Evolutionary conservation across 2,888 invertebrate species (phyloP), one percentile per base, ranked within the genome.

Genomic region (Choreutis nemorana): DNA sequence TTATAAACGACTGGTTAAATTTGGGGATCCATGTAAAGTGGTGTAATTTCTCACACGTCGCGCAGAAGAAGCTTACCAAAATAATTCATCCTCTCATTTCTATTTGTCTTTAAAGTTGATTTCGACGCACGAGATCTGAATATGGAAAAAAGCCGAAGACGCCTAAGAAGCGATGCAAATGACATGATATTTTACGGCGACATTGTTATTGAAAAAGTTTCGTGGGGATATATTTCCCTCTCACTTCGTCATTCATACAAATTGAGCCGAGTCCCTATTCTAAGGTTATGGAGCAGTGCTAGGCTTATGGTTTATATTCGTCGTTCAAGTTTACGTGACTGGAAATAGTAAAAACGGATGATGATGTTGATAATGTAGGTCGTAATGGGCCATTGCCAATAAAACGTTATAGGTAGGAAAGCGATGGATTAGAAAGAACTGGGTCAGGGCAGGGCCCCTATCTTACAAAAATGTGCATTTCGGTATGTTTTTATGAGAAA

Each of bases 381-480:
- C 68, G 72, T 75, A 72, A 78, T 75, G 67, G 75, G 72, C 71
- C 68, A 68, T 70, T 67, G 70, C 68, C 71, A 77, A 77, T 77
- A 77, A 77, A 75, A 77, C 71, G 72, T 77, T 77, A 75, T 77
- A 78, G 75, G 78, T 73, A n/a, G n/a, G n/a, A n/a, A 77, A 77
- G 68, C 71, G 68, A 73, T 77, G 75, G 75, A 77, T 75, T 75
- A 72, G 65, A 73, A 68, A 62, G 61, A 77, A 75, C 55, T 73
- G 48, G 77, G 73, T 75, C 73, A 77, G 64, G 70, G 71, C 59
- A 65, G 57, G 65, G 63, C 67, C 55, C 59, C 49, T 61, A 50
- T 57, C 60, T 72, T 70, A 70, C 62, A 59, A 67, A 71, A 72
- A 71, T 66, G n/a, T n/a, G n/a, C n/a, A n/a, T n/a, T n/a, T n/a